A percentile compares a stretch with the other conserved stretches of the same genome.
Conservation (phyloP, 2,797 vertebrate genomes). For the Scarus forsteni region DNA sequence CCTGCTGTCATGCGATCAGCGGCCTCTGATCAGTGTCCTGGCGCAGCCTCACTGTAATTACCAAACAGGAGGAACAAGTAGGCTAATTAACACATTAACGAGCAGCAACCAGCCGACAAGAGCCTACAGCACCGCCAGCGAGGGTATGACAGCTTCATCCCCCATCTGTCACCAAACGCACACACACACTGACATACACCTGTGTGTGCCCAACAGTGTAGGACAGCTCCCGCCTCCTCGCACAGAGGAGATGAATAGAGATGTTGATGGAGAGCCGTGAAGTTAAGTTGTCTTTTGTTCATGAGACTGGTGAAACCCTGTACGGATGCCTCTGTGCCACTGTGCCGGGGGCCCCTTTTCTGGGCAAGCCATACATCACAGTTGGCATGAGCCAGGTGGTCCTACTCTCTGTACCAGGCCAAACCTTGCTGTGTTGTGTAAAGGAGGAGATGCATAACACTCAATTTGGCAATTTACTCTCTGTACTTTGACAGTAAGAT, state of each 20-base stretch:
- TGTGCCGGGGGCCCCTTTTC: conserved; percentile 20
- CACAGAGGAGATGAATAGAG: conserved; percentile 37
- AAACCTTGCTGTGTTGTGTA: conserved; percentile 9
- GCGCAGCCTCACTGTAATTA: conserved; percentile 74
- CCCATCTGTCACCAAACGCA: conserved; percentile 68
- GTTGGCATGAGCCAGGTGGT: conserved; percentile 67
- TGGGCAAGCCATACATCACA: conserved; percentile 57
- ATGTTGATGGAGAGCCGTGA: conserved; percentile 38
- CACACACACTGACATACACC: conserved; percentile 38
- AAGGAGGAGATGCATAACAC: neutral
- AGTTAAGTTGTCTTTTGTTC: conserved; percentile 63
- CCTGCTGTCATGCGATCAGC: conserved; percentile 50
- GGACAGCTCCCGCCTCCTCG: conserved; percentile 19
- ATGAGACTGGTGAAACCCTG: conserved; percentile 13
- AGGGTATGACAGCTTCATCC: conserved; percentile 73
- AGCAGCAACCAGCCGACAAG: conserved; percentile 69
- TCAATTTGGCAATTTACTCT: no score
- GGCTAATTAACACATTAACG: conserved; percentile 82
- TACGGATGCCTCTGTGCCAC: conserved; percentile 42
- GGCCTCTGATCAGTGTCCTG: conserved; percentile 66
- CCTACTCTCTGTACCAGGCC: conserved; percentile 35
- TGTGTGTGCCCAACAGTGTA: conserved; percentile 18
- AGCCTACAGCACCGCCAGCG: conserved; percentile 50
- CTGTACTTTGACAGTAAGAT: no score
- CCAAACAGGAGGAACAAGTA: conserved; percentile 73